A percentile compares a stretch with the other conserved stretches of the same genome.
Conservation (phyloP, 2,888 invertebrate species). For the Gibbula magus region DNA sequence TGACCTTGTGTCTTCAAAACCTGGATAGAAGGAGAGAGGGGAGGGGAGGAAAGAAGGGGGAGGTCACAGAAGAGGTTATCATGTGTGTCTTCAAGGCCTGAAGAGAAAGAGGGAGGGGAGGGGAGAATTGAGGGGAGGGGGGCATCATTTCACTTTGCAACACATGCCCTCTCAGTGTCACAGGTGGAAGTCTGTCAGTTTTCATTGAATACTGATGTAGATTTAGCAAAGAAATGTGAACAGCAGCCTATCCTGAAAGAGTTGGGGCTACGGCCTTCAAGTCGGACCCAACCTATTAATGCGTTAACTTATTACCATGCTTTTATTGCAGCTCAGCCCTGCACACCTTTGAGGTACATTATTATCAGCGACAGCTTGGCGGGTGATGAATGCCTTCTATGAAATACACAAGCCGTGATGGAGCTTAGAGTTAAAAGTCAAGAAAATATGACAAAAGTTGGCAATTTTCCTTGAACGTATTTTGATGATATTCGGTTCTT, state of each 20-base stretch:
- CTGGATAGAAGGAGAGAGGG: too few relatives aligned
- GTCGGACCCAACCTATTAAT: not conserved
- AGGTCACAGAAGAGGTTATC: too few relatives aligned
- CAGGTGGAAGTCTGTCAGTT: not conserved
- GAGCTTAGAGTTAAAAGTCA: too few relatives aligned
- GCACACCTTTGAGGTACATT: not conserved
- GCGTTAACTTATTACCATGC: not conserved
- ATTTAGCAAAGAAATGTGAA: not conserved
- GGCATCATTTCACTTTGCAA: not conserved
- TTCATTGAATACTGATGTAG: not conserved
- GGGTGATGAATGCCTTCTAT: too few relatives aligned
- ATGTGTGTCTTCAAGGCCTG: too few relatives aligned
- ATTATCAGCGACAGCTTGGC: slow-evolving; percentile 11
- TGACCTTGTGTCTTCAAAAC: too few relatives aligned
- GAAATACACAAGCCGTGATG: too few relatives aligned
- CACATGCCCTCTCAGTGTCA: not conserved
- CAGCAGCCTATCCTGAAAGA: not conserved
- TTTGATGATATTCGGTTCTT: too few relatives aligned
- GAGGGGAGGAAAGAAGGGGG: too few relatives aligned
- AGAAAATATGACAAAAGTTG: too few relatives aligned
- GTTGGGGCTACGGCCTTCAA: not conserved
- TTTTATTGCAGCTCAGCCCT: not conserved
- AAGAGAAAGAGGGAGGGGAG: too few relatives aligned
- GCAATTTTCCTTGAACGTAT: too few relatives aligned
- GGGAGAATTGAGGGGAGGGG: not conserved